A percentile compares a stretch with the other conserved stretches of the same genome.
These are phyloP conservation scores for Notolepis coatsorum DNA, from an alignment of 2,797 vertebrate genomes.

Conservation along the genomic window DNA sequence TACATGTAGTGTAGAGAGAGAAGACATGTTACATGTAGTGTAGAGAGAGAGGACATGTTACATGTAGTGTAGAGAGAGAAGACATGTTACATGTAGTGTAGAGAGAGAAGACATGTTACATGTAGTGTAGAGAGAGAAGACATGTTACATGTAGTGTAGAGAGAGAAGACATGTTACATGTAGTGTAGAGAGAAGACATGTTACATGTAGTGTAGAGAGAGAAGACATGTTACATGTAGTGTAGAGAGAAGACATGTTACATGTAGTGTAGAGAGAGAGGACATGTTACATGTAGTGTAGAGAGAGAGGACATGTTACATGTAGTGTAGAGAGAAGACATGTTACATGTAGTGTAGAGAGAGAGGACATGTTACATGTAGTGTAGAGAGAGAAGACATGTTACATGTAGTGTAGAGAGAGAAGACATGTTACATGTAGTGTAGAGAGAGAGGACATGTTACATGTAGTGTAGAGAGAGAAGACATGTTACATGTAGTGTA, in stretches of 20 bases:
- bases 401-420: neutral
- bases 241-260: constrained; percentile 15
- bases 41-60: neutral
- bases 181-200: neutral
- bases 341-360: neutral
- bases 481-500: no score
- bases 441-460: neutral
- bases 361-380: constrained; percentile 29
- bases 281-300: neutral
- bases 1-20: neutral
- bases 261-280: no score
- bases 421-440: no score
- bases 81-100: no score
- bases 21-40: no score
- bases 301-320: constrained; percentile 20
- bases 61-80: neutral
- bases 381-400: no score
- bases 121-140: neutral
- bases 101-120: neutral
- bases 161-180: neutral
- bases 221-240: neutral
- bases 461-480: neutral
- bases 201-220: no score
- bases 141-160: no score
- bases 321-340: no score